These are phyloP conservation scores for Conus betulinus DNA, from an alignment of 1,140 invertebrate genomes.

Conservation along the genomic window DNA sequence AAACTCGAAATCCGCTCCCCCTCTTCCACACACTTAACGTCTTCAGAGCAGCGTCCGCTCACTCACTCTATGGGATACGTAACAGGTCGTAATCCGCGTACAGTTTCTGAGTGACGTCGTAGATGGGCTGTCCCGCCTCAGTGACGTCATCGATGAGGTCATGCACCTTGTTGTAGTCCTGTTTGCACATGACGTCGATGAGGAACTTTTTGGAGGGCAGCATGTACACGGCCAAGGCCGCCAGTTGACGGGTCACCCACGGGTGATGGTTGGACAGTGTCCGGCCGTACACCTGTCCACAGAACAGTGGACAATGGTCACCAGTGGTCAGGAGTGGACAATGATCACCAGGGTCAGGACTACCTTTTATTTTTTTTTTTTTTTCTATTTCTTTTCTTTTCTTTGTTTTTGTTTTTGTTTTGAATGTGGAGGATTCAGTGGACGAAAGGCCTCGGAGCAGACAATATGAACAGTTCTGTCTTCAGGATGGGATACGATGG, in stretches of 20 bases:
- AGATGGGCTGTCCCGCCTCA: conserved; percentile 83
- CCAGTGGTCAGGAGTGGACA: background rate
- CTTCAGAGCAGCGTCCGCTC: background rate
- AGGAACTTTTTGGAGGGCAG: conserved; percentile 83
- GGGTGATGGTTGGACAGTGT: conserved; percentile 46
- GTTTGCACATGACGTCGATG: conserved; percentile 71
- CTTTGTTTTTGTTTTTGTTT: too few species aligned
- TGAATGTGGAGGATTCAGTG: too few species aligned
- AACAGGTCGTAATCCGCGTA: conserved; percentile 85
- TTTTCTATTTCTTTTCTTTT: too few species aligned
- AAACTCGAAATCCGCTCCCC: too few species aligned
- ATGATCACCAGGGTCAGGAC: too few species aligned
- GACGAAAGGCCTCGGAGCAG: too few species aligned
- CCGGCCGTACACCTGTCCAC: conserved; percentile 27
- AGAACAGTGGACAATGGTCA: background rate
- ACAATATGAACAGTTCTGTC: too few species aligned
- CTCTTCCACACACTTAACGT: background rate
- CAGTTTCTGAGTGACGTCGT: conserved; percentile 83
- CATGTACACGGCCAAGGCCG: conserved; percentile 34
- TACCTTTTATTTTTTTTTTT: too few species aligned
- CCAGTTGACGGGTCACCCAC: conserved; percentile 30
- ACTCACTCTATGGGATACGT: conserved; percentile 80
- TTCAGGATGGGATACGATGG: too few species aligned
- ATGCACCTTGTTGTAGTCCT: conserved; percentile 71
- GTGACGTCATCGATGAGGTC: conserved; percentile 84